Evolutionary conservation across 64 coral and sea anemone species (phyloP).

Genomic region (Astreopora myriophthalma): DNA sequence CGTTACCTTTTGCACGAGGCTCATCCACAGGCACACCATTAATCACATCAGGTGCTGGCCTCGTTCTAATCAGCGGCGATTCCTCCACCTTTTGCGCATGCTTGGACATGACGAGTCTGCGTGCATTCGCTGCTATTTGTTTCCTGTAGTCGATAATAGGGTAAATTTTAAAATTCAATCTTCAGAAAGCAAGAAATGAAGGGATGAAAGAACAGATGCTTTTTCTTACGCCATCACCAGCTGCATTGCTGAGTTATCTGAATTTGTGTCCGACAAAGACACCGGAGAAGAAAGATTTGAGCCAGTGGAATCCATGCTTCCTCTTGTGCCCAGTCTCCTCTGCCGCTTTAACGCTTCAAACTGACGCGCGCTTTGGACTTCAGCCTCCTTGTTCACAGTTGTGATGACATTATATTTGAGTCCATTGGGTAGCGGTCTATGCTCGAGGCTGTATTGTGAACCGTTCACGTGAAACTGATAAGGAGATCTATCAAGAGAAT

Average conservation of each 20-base stretch:
- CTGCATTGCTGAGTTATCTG: slow-evolving; percentile 24
- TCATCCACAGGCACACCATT: neutral
- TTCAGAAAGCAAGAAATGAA: no score
- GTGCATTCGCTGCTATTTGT: slow-evolving; percentile 75
- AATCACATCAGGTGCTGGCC: neutral
- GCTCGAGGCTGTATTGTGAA: neutral
- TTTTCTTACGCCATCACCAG: slow-evolving; percentile 51
- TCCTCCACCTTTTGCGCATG: slow-evolving; percentile 61
- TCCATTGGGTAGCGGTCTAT: neutral
- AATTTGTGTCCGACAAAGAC: slow-evolving; percentile 39
- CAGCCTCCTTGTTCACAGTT: neutral
- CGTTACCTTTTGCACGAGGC: neutral
- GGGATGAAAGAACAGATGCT: no score
- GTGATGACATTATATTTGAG: neutral
- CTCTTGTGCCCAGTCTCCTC: neutral
- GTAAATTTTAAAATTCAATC: neutral
- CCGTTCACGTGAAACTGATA: neutral
- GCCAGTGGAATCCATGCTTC: slow-evolving; percentile 30
- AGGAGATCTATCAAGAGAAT: neutral
- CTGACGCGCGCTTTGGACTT: neutral
- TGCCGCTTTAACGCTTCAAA: slow-evolving; percentile 1
- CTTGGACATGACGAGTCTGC: slow-evolving; percentile 56
- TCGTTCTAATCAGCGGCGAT: neutral
- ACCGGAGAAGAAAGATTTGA: slow-evolving; percentile 17
- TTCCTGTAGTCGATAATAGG: slow-evolving; percentile 19